Evolutionary conservation across 2,113 vertebrate species (phyloP).

Genomic region (Orycteropus afer): DNA sequence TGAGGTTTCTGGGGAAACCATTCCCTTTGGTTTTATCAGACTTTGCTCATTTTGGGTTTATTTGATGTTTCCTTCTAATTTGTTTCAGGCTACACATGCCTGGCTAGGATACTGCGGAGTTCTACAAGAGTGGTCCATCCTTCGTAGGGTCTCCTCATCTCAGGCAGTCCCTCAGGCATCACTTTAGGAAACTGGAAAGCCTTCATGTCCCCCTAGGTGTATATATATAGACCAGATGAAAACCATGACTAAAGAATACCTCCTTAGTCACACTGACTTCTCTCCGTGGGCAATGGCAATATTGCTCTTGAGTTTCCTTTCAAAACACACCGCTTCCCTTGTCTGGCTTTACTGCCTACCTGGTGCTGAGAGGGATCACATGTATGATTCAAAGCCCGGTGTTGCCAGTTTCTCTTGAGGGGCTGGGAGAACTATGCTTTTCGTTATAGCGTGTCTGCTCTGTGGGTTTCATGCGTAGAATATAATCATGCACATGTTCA

Average conservation of each 20-base stretch:
- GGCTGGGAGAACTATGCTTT: neutral
- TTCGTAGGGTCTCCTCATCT: neutral
- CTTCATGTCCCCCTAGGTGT: neutral
- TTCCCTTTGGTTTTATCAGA: neutral
- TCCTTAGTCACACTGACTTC: neutral
- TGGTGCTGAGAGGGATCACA: neutral
- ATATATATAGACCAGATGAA: neutral
- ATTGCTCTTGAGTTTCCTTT: neutral
- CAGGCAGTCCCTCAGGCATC: neutral
- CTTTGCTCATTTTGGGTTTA: neutral
- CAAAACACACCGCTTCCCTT: neutral
- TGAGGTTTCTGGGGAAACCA: neutral
- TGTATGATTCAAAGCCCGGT: neutral
- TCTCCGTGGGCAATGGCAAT: neutral
- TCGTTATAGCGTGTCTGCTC: neutral
- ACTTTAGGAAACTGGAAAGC: neutral
- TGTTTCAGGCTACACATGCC: too few species aligned
- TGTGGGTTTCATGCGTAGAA: neutral
- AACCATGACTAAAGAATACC: neutral
- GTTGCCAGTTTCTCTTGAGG: neutral
- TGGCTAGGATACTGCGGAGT: neutral
- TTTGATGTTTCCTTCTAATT: neutral
- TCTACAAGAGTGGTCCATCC: neutral
- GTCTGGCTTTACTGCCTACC: neutral
- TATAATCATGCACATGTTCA: neutral